Conservation (phyloP, 2,797 vertebrate genomes). For the Hoplostethus atlanticus region DNA sequence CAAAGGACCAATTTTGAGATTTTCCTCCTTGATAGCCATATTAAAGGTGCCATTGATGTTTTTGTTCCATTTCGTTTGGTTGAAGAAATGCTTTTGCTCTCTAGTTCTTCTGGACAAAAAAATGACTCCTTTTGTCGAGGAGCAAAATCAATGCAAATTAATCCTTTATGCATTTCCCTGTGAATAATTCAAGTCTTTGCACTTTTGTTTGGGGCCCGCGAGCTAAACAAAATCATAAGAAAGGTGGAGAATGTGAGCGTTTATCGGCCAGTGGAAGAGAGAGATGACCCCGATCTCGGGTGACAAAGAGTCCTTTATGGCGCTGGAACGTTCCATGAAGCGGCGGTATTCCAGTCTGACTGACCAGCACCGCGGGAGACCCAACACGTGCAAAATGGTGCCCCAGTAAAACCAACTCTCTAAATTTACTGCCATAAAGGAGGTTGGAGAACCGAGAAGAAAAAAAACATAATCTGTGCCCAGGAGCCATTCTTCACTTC, state of each 20-base stretch:
- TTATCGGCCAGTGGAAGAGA: slow-evolving; percentile 84
- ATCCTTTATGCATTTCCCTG: slow-evolving; percentile 87
- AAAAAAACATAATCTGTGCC: slow-evolving; percentile 70
- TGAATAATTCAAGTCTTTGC: slow-evolving; percentile 85
- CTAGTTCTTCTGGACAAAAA: slow-evolving; percentile 71
- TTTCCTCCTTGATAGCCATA: slow-evolving; percentile 76
- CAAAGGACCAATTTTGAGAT: slow-evolving; percentile 78
- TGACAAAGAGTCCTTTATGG: slow-evolving; percentile 87
- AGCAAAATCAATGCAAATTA: slow-evolving; percentile 89
- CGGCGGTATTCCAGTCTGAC: slow-evolving; percentile 78
- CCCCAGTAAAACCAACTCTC: slow-evolving; percentile 78
- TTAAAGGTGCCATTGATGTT: slow-evolving; percentile 81
- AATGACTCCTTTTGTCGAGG: slow-evolving; percentile 80
- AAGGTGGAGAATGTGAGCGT: slow-evolving; percentile 84
- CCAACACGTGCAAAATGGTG: slow-evolving; percentile 77
- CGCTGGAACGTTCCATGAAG: slow-evolving; percentile 79
- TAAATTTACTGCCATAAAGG: slow-evolving; percentile 70
- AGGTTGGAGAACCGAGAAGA: slow-evolving; percentile 51
- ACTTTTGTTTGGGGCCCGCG: slow-evolving; percentile 82
- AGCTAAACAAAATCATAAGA: slow-evolving; percentile 86
- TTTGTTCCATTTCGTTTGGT: slow-evolving; percentile 78
- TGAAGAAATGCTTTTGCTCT: slow-evolving; percentile 73
- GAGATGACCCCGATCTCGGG: slow-evolving; percentile 82
- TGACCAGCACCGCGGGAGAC: slow-evolving; percentile 86
- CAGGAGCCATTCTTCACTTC: slow-evolving; percentile 53